These are phyloP conservation scores for Alca torda DNA, from an alignment of 2,797 vertebrate species.

Conservation along the genomic window DNA sequence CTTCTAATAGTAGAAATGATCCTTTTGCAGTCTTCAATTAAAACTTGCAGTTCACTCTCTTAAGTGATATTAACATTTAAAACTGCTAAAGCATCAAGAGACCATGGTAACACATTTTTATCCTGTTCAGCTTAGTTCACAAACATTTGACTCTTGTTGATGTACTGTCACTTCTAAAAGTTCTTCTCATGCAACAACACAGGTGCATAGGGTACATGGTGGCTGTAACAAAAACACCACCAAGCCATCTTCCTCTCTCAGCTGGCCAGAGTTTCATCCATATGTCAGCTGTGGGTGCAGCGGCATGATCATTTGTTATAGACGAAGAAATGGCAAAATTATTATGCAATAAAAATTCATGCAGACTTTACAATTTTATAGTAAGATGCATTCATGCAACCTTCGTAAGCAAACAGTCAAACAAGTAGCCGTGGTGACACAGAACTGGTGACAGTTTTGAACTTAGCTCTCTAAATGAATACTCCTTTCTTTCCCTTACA, in stretches of 20 bases:
- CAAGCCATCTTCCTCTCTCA: background rate
- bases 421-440: background rate
- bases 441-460: background rate
- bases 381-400: background rate
- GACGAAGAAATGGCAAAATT: background rate
- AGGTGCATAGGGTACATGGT: background rate
- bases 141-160: background rate
- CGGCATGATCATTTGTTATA: background rate
- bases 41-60: background rate
- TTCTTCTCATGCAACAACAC: background rate
- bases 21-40: background rate
- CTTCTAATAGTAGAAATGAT: background rate
- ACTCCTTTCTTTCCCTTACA: constrained; percentile 4
- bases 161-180: background rate
- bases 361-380: background rate
- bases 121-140: background rate
- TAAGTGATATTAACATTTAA: background rate
- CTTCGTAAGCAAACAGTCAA: background rate
- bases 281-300: background rate
- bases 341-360: background rate
- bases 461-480: background rate
- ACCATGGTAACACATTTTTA: background rate
- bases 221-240: background rate
- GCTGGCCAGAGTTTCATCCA: background rate
- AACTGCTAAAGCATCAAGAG: background rate